A percentile compares a stretch with the other conserved stretches of the same genome.
phyloP scores from a whole-genome alignment of 2,888 invertebrate species.

The Poecilobothrus nobilitatus region DNA sequence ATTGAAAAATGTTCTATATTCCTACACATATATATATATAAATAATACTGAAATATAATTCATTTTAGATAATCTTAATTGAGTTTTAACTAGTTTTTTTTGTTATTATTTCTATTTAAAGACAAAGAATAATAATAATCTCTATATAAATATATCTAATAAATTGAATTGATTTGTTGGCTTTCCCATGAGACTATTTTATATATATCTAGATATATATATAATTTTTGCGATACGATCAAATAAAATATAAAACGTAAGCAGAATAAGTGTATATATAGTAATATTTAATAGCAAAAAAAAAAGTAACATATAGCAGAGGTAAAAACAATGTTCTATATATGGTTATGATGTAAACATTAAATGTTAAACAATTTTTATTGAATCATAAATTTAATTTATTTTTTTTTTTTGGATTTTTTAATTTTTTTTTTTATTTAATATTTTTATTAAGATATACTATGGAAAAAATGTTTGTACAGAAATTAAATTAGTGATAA shows the following conservation, averaged over 20 bases:
- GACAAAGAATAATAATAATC: not conserved
- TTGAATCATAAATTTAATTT: not conserved
- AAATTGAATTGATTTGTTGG: not conserved
- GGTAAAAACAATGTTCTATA: not conserved
- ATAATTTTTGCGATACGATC: not conserved
- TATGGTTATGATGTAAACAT: not conserved
- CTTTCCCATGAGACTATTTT: not conserved
- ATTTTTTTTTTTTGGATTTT: not conserved
- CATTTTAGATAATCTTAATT: not conserved
- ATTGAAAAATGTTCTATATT: too few relatives aligned
- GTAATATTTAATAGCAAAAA: too few relatives aligned
- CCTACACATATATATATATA: too few relatives aligned
- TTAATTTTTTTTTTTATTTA: too few relatives aligned
- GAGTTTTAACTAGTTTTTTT: slow-evolving; percentile 1
- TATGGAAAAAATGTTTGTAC: not conserved
- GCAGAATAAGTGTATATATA: too few relatives aligned
- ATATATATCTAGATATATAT: too few relatives aligned
- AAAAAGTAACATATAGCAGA: too few relatives aligned
- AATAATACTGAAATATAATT: too few relatives aligned
- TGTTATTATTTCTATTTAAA: not conserved
- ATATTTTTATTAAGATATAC: not conserved
- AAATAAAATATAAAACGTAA: too few relatives aligned
- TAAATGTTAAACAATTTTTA: slow-evolving; percentile 3
- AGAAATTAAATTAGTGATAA: not conserved
- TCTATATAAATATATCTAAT: not conserved